A percentile compares a stretch with the other conserved stretches of the same genome.
Conservation (phyloP, 2,113 vertebrate species). For the Chunga burmeisteri region DNA sequence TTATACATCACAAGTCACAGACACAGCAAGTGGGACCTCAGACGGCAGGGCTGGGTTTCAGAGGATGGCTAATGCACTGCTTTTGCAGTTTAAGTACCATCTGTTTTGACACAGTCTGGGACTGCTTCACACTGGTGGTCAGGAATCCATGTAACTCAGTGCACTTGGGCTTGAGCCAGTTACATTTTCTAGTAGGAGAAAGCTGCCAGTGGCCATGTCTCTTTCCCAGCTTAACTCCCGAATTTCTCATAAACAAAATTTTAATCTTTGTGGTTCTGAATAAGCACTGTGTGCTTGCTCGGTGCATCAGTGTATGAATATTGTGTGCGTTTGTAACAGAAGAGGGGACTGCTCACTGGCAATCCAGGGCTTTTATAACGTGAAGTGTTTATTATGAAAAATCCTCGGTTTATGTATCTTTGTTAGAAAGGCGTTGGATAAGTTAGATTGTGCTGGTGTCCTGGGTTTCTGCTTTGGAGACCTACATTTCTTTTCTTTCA, state of each 20-base stretch:
- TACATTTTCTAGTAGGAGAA: neutral
- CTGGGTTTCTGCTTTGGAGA: neutral
- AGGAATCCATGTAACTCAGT: neutral
- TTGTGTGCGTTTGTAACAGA: neutral
- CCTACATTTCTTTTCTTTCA: neutral
- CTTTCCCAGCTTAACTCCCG: neutral
- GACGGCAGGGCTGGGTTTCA: neutral
- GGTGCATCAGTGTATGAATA: neutral
- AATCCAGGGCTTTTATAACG: neutral
- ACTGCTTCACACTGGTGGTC: neutral
- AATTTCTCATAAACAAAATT: slow-evolving; percentile 8
- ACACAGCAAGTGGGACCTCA: neutral
- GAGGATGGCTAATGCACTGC: neutral
- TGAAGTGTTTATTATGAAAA: neutral
- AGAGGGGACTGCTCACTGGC: neutral
- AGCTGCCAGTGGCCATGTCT: neutral
- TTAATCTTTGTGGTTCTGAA: neutral
- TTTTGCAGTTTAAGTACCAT: neutral
- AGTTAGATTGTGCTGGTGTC: neutral
- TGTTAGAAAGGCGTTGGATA: neutral
- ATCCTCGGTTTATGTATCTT: neutral
- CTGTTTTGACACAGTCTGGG: slow-evolving; percentile 24
- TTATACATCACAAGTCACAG: neutral
- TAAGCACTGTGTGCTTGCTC: neutral
- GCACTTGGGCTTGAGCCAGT: neutral